phyloP scores from a whole-genome alignment of 1,140 invertebrate species.

The Rhynchophorus ferrugineus region DNA sequence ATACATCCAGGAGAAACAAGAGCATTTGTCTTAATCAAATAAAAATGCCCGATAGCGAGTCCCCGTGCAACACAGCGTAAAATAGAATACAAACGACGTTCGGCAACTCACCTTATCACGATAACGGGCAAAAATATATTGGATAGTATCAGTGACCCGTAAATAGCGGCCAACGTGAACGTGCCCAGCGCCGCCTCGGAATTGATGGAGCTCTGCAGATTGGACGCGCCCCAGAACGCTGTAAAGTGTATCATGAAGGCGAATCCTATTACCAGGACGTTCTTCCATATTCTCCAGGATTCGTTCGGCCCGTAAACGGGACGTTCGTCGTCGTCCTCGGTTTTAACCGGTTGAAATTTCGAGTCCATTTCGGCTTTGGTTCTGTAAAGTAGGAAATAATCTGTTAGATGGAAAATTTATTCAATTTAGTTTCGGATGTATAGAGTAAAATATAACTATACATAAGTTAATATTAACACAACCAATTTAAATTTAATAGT shows the following conservation, averaged over 20 bases:
- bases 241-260: constrained; percentile 79
- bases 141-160: constrained; percentile 71
- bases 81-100: no score
- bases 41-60: no score
- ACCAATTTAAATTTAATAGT: no score
- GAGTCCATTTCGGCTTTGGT: constrained; percentile 26
- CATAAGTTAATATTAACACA: no score
- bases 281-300: constrained; percentile 60
- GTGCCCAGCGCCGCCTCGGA: constrained; percentile 60
- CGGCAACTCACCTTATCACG: constrained; percentile 54
- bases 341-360: constrained; percentile 33
- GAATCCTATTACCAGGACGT: constrained; percentile 63
- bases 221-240: constrained; percentile 72
- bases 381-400: no score
- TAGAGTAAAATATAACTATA: no score
- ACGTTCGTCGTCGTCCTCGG: constrained; percentile 25
- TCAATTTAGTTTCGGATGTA: no score
- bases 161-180: constrained; percentile 64
- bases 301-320: constrained; percentile 41
- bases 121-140: constrained; percentile 73
- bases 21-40: no score
- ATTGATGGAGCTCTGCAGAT: constrained; percentile 70
- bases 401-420: no score
- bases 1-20: no score
- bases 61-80: no score